phyloP scores from a whole-genome alignment of 2,797 vertebrate species.

The Apogon hyalosoma region DNA sequence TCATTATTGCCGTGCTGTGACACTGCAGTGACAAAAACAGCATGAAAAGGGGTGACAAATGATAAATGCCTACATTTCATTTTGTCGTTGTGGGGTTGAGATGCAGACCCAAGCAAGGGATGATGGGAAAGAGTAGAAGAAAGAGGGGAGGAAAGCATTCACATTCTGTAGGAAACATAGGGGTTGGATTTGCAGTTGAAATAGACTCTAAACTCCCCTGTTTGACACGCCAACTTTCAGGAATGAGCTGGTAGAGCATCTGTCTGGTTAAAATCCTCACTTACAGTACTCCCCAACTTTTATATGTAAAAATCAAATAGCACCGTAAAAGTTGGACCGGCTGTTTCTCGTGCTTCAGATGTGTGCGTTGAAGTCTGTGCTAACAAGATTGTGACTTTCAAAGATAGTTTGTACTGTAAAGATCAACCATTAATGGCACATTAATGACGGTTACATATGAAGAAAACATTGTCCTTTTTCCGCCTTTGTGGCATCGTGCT shows the following conservation, averaged over 20 bases:
- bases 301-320: slow-evolving; percentile 81
- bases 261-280: slow-evolving; percentile 23
- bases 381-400: slow-evolving; percentile 51
- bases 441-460: slow-evolving; percentile 36
- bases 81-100: slow-evolving; percentile 46
- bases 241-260: slow-evolving; percentile 54
- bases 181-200: slow-evolving; percentile 6
- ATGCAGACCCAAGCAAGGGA: slow-evolving; percentile 16
- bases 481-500: slow-evolving; percentile 37
- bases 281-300: slow-evolving; percentile 70
- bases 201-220: slow-evolving; percentile 6
- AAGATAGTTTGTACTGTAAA: slow-evolving; percentile 45
- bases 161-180: slow-evolving; percentile 15
- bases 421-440: slow-evolving; percentile 57
- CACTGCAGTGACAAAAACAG: slow-evolving; percentile 72
- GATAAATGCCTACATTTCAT: slow-evolving; percentile 47
- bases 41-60: slow-evolving; percentile 2
- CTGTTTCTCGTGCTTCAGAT: slow-evolving; percentile 63
- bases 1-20: slow-evolving; percentile 71
- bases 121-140: slow-evolving; percentile 1
- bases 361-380: slow-evolving; percentile 67
- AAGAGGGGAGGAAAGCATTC: slow-evolving; percentile 24
- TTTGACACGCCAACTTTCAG: slow-evolving; percentile 40
- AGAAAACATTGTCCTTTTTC: slow-evolving; percentile 2
- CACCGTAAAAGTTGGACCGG: slow-evolving; percentile 84